Evolutionary conservation across 2,888 invertebrate species (phyloP), one percentile per base, ranked within the genome.

Genomic region (Hyposoter didymator): DNA sequence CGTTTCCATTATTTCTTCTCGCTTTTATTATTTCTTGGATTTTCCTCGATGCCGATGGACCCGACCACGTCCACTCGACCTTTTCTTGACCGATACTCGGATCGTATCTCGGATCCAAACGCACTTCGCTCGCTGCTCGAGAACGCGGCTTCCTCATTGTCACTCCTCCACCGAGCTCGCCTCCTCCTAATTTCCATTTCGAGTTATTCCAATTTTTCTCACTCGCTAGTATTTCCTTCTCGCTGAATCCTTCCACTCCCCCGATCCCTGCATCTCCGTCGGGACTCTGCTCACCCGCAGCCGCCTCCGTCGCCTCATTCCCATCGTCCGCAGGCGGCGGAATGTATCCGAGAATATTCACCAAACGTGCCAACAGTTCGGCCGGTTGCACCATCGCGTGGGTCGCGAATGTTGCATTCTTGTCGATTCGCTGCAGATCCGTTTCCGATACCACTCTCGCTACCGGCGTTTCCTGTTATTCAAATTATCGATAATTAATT

Each of bases 341-440:
- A 67, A 94, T 92, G 80, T 93, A 96, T 32, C 97, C 97, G 82
- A 98, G 93, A 14, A 97, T 97, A 89, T 97, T 96, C 0, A 97
- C 97, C 64, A 98, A 96, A 92, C 97, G 96, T 0, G 97, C 96
- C 78, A 98, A 92, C 1, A 98, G 92, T 91, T 97, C 97, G 7
- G 96, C 96, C 8, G 97, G 97, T 90, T 97, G 96, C 0, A 97
- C 95, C 87, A 97, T 95, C 12, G 96, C 96, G 85, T 96, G 95
- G 0, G 96, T 95, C 28, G 96, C 96, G 91, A 97, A 97, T 0
- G 98, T 97, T 86, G 96, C 96, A 88, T 96, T 96, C 90, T 96
- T 96, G 92, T 98, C 97, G 87, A 98, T 97, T 62, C 96, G 95
- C 84, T 96, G 95, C 66, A 98, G 94, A 93, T 98, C 97, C 0